Percentiles rank a stretch among this genome's conserved stretches.
phyloP scores from a whole-genome alignment of 2,113 vertebrate species.

The Bambusicola thoracicus region DNA sequence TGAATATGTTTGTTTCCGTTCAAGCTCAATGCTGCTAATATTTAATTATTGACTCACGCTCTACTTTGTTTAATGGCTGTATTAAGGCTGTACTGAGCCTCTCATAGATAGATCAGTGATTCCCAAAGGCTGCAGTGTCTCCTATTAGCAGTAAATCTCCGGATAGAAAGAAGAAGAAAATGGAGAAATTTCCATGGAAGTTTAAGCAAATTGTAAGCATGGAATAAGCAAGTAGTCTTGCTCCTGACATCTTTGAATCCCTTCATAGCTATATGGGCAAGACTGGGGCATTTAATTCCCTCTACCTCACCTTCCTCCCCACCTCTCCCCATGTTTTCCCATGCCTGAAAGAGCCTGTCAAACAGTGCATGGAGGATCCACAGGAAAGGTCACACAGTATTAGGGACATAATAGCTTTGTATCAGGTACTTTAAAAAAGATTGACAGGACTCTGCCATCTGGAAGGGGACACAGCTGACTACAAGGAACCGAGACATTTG shows the following conservation, averaged over 20 bases:
- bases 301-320: neutral
- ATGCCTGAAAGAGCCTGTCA: neutral
- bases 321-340: neutral
- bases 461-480: neutral
- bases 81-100: fast-evolving
- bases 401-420: neutral
- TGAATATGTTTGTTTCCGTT: neutral
- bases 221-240: neutral
- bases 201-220: neutral
- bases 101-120: neutral
- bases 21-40: neutral
- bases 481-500: neutral
- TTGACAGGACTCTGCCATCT: neutral
- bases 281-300: neutral
- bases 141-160: neutral
- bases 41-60: neutral
- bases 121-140: neutral
- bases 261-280: neutral
- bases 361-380: neutral
- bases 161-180: neutral
- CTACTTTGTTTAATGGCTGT: neutral
- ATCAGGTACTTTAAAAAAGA: neutral
- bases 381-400: neutral
- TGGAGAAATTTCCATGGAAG: neutral
- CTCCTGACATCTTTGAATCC: neutral